phyloP scores from a whole-genome alignment of 1,140 invertebrate genomes.

The Zaprionus africanus region DNA sequence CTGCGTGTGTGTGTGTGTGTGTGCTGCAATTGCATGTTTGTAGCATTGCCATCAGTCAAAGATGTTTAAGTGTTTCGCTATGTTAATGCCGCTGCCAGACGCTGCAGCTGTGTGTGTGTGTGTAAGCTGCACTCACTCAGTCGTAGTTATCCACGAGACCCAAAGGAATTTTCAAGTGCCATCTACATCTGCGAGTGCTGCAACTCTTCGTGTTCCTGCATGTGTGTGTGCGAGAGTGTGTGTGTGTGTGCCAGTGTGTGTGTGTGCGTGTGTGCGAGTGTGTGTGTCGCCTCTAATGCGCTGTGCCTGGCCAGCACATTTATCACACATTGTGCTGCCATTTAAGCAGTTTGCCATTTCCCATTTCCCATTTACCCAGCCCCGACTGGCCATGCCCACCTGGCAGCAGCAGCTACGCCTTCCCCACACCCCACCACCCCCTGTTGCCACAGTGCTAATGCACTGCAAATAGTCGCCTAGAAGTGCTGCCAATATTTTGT shows the following conservation, averaged over 20 bases:
- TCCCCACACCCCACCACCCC: too few species aligned
- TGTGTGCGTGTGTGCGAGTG: constrained; percentile 27
- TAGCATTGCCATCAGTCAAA: constrained; percentile 72
- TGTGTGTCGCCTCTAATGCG: constrained; percentile 45
- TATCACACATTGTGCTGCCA: constrained; percentile 74
- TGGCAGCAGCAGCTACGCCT: background rate
- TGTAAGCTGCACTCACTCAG: constrained; percentile 42
- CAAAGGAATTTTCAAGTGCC: constrained; percentile 75
- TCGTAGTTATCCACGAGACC: constrained; percentile 53
- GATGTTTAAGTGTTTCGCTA: constrained; percentile 75
- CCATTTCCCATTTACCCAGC: constrained; percentile 45
- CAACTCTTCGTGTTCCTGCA: constrained; percentile 11
- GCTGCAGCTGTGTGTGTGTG: constrained; percentile 17
- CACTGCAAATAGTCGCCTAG: constrained; percentile 6
- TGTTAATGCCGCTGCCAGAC: constrained; percentile 60
- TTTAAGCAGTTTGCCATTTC: constrained; percentile 60
- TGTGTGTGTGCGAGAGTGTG: constrained; percentile 14
- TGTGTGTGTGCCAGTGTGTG: background rate
- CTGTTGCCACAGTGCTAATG: constrained; percentile 10
- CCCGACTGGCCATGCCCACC: constrained; percentile 16
- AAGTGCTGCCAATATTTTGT: constrained; percentile 10
- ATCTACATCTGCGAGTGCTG: constrained; percentile 75
- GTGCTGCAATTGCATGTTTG: constrained; percentile 54
- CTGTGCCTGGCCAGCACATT: constrained; percentile 65
- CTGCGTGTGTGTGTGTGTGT: constrained; percentile 19